Evolutionary conservation across 2,888 invertebrate genomes (phyloP).

Genomic region (Clitarchus hookeri): DNA sequence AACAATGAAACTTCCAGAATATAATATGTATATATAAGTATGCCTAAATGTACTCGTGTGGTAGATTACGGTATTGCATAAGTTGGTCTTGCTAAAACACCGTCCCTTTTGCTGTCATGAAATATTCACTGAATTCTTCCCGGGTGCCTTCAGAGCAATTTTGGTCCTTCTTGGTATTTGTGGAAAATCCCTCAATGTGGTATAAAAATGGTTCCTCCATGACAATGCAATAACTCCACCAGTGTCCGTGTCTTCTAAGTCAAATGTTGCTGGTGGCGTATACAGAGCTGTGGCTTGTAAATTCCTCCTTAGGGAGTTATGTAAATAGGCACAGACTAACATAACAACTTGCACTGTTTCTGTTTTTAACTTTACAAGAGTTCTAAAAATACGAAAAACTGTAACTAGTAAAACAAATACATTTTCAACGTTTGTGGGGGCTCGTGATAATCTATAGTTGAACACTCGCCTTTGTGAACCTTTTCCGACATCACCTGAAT

Average conservation of each 20-base stretch:
- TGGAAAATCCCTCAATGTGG: neutral
- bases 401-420: neutral
- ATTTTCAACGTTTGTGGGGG: neutral
- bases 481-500: neutral
- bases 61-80: too few relatives aligned
- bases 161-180: neutral
- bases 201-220: neutral
- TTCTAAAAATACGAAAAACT: neutral
- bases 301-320: neutral
- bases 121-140: neutral
- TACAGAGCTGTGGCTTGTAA: neutral
- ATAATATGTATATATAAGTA: too few relatives aligned
- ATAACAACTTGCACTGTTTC: neutral
- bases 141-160: neutral
- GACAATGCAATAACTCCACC: neutral
- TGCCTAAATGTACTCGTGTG: too few relatives aligned
- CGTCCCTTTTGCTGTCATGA: too few relatives aligned
- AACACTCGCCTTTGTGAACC: neutral
- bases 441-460: neutral
- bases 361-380: neutral
- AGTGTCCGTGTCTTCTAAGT: neutral
- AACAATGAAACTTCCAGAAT: too few relatives aligned
- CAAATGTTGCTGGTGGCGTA: neutral
- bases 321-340: neutral
- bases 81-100: too few relatives aligned